Percentiles rank a stretch among this genome's conserved stretches.
Conservation (phyloP, 1,140 invertebrate species). For the Wiebesia pumilae region DNA sequence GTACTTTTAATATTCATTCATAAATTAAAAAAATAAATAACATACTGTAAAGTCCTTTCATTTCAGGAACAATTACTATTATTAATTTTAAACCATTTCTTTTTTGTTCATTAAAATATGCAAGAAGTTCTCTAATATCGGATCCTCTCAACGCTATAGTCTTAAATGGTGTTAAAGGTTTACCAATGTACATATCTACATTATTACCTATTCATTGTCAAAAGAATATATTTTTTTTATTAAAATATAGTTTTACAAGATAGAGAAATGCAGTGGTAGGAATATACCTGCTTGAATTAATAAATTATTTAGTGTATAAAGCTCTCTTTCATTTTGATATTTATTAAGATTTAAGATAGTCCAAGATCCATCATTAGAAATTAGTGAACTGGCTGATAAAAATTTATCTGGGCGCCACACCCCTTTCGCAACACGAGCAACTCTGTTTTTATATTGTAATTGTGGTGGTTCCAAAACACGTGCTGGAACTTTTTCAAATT, state of each 20-base stretch:
- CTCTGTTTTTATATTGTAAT: conserved; percentile 71
- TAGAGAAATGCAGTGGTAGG: not conserved
- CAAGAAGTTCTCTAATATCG: conserved; percentile 2
- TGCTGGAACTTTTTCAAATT: conserved; percentile 77
- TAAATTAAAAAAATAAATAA: conserved; percentile 17
- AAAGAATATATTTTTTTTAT: not conserved
- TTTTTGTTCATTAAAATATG: conserved; percentile 52
- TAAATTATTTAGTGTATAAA: conserved; percentile 51
- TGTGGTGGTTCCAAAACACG: conserved; percentile 77
- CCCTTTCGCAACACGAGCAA: conserved; percentile 64
- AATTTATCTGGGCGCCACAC: conserved; percentile 73
- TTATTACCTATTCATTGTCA: not conserved
- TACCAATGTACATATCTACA: conserved; percentile 60
- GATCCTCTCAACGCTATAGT: not conserved
- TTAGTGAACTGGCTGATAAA: conserved; percentile 49
- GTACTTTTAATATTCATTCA: too few relatives aligned
- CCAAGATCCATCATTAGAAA: conserved; percentile 63
- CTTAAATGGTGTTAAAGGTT: conserved; percentile 55
- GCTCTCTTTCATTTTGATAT: conserved; percentile 38
- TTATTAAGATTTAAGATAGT: conserved; percentile 70
- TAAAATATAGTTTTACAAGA: not conserved
- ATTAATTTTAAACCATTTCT: conserved; percentile 68
- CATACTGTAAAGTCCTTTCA: conserved; percentile 71
- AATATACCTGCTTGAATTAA: conserved; percentile 33
- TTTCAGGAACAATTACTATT: conserved; percentile 75